Base-by-base conservation (phyloP, 2,113 vertebrate species). In the Chamaetylas fuelleborni region DNA sequence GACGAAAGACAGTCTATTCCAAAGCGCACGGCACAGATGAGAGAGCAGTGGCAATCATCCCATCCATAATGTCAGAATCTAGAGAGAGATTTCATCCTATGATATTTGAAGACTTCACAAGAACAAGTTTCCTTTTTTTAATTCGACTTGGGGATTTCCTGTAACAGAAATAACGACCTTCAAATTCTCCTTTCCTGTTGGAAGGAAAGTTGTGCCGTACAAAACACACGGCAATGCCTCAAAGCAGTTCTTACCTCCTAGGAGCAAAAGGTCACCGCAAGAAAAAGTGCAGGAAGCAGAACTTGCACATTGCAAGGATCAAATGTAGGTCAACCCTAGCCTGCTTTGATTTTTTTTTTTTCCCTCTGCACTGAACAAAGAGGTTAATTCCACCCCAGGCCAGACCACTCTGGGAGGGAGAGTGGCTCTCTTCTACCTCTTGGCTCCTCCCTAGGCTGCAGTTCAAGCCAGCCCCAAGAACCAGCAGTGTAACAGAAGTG, bases 281-380 rank as follows among this genome's bases (percentile, higher is more conserved):
- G 57, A 79, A 89, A 73, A 91, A 78, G 12, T 0, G 3, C 65
- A 92, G 83, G 91, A 93, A 88, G 69, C 69, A 77, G 53, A 89
- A 84, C 65, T 65, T 72, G 53, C 65, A 34, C 10, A 20, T 45
- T 80, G 25, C 69, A 65, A 64, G 33, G 73, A 89, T 83, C 72
- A 87, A 96, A 96, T 72, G 73, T 92, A 97, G 89, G 91, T 96
- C 92, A 95, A 29, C 8, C 8, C 65, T 42, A 7, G 38, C 51
- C n/a, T 69, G 25, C 89, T 92, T 84, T 79, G 53, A 56, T 3
- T 40, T 20, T 31, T 34, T 79, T 67, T 71, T 91, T 56, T 36
- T 36, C 36, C 72, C 70, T 87, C 73, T 81, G 61, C 73, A 72
- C 28, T 91, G 77, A 87, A 33, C 81, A 96, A 83, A 86, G 91